phyloP scores from a whole-genome alignment of 1,140 invertebrate species.

The Rhysida immarginata region DNA sequence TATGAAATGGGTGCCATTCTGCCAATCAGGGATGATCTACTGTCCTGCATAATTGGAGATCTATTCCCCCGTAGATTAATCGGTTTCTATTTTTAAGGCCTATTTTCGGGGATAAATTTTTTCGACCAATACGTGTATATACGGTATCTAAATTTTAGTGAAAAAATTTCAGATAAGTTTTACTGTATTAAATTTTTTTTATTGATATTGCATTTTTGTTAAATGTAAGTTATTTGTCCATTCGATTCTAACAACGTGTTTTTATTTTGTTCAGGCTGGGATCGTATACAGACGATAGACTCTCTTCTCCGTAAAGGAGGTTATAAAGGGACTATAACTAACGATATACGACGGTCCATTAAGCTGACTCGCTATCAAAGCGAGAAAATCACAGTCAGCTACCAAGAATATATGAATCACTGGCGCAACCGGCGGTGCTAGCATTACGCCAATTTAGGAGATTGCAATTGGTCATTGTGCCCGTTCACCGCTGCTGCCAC shows the following conservation, averaged over 20 bases:
- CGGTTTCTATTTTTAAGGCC: no score
- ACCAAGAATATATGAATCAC: constrained; percentile 59
- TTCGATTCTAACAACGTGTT: constrained; percentile 2
- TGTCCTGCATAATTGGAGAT: no score
- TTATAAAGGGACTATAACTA: constrained; percentile 78
- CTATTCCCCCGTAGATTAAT: no score
- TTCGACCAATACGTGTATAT: no score
- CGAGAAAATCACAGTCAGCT: constrained; percentile 66
- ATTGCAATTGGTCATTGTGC: background rate
- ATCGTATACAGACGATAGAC: constrained; percentile 94
- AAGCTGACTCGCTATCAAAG: constrained; percentile 89
- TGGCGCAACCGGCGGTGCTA: constrained; percentile 29
- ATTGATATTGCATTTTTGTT: no score
- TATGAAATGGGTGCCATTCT: no score
- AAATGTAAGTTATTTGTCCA: no score
- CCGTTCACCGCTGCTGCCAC: background rate
- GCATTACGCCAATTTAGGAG: constrained; percentile 16
- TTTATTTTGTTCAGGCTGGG: constrained; percentile 55
- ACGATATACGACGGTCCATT: constrained; percentile 68
- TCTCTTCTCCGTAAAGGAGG: constrained; percentile 92
- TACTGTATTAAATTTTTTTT: constrained; percentile 5
- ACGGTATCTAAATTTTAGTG: no score
- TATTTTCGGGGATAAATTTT: no score
- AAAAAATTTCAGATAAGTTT: no score
- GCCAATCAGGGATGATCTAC: no score